Evolutionary conservation across 2,797 vertebrate species (phyloP).

Genomic region (Graptemys geographica): DNA sequence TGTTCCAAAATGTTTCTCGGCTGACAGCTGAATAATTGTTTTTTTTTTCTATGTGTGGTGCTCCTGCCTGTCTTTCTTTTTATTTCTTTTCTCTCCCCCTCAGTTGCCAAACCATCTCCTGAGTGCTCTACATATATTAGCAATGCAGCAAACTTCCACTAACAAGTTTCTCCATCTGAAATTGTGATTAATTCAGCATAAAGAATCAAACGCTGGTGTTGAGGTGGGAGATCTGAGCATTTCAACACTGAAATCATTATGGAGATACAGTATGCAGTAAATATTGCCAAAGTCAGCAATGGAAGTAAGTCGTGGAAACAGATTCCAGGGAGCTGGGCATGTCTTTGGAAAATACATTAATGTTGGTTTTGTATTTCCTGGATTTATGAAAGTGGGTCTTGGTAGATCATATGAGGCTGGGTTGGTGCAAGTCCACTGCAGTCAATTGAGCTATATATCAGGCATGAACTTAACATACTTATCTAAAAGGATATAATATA

Average conservation of each 20-base stretch:
- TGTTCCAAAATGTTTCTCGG: neutral
- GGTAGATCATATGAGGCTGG: neutral
- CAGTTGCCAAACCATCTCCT: neutral
- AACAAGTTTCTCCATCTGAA: neutral
- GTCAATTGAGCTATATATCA: neutral
- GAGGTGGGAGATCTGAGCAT: neutral
- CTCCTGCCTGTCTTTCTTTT: neutral
- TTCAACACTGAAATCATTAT: neutral
- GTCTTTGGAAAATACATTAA: neutral
- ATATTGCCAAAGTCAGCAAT: neutral
- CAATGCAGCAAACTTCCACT: neutral
- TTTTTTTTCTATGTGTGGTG: neutral
- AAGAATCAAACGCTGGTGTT: neutral
- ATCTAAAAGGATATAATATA: neutral
- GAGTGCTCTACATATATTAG: too few species aligned
- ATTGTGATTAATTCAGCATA: neutral
- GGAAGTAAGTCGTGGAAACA: neutral
- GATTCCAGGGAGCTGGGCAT: neutral
- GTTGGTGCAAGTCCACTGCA: neutral
- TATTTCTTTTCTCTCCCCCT: neutral
- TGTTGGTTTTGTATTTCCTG: neutral
- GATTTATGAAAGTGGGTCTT: neutral
- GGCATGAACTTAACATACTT: neutral
- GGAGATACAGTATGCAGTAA: neutral
- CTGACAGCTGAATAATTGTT: neutral